These are phyloP conservation scores for Helleia helle DNA, from an alignment of 2,888 invertebrate species.

Conservation along the genomic window DNA sequence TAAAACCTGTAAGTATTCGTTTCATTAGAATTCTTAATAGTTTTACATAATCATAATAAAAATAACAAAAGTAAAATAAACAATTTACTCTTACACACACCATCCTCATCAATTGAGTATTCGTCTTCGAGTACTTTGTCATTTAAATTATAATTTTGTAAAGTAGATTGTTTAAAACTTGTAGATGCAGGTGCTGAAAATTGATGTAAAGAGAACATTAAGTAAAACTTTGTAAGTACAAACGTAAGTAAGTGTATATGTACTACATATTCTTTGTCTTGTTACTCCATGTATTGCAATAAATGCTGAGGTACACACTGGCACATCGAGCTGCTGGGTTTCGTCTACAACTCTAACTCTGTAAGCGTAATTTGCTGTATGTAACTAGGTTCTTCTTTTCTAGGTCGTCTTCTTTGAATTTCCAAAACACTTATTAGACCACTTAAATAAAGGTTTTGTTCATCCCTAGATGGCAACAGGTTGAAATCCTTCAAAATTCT, in stretches of 20 bases:
- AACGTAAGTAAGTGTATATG: too few relatives aligned
- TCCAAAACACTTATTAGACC: slow-evolving; percentile 15
- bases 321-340: slow-evolving; percentile 10
- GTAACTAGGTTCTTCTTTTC: slow-evolving; percentile 16
- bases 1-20: too few relatives aligned
- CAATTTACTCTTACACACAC: too few relatives aligned
- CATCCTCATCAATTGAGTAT: too few relatives aligned
- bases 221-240: not conserved
- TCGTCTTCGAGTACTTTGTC: too few relatives aligned
- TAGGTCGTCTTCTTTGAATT: slow-evolving; percentile 16
- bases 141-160: too few relatives aligned
- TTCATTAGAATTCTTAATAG: too few relatives aligned
- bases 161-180: too few relatives aligned
- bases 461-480: slow-evolving; percentile 12
- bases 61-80: too few relatives aligned
- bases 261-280: slow-evolving; percentile 14
- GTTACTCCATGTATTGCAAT: slow-evolving; percentile 13
- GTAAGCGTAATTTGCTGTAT: slow-evolving; percentile 14
- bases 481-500: slow-evolving; percentile 15
- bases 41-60: too few relatives aligned
- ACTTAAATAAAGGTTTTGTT: slow-evolving; percentile 11
- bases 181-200: too few relatives aligned
- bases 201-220: too few relatives aligned
- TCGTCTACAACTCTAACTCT: slow-evolving; percentile 14
- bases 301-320: slow-evolving; percentile 12